Evolutionary conservation across 2,888 invertebrate species (phyloP).

Genomic region (Amphipoea lucens): DNA sequence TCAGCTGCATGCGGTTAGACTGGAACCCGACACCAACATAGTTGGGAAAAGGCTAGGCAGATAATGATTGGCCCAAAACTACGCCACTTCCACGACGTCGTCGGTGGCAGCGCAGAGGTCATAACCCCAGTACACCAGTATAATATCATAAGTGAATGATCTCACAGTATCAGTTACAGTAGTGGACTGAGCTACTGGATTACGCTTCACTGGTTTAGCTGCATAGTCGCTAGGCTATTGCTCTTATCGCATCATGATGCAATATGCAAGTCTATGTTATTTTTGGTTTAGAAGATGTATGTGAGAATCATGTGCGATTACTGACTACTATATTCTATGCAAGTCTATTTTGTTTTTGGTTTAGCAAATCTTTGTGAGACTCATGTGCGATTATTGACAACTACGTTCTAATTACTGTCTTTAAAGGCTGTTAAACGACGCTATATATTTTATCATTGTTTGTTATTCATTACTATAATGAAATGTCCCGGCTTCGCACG

Average conservation of each 20-base stretch:
- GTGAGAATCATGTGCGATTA: constrained; percentile 6
- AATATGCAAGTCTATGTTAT: constrained; percentile 6
- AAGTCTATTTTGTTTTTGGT: neutral
- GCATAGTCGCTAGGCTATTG: neutral
- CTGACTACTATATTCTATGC: neutral
- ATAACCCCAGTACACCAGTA: neutral
- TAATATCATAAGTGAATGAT: neutral
- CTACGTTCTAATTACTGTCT: constrained; percentile 1
- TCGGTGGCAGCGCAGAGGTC: neutral
- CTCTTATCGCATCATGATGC: constrained; percentile 25
- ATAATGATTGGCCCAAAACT: neutral
- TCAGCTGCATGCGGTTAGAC: too few relatives aligned
- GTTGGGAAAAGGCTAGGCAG: too few relatives aligned
- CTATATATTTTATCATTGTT: neutral
- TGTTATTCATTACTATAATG: neutral
- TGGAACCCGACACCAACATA: too few relatives aligned
- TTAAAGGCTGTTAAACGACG: neutral
- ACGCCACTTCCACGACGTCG: neutral
- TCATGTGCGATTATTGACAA: constrained; percentile 11
- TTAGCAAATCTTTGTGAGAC: constrained; percentile 9
- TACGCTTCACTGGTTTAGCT: constrained; percentile 22
- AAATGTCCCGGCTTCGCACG: neutral
- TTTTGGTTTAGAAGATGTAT: constrained; percentile 6
- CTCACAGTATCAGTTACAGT: constrained; percentile 28
- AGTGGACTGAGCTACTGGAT: constrained; percentile 29